These are phyloP conservation scores for Sebastes trivittatus DNA, from an alignment of 2,797 vertebrate genomes.

Conservation along the genomic window DNA sequence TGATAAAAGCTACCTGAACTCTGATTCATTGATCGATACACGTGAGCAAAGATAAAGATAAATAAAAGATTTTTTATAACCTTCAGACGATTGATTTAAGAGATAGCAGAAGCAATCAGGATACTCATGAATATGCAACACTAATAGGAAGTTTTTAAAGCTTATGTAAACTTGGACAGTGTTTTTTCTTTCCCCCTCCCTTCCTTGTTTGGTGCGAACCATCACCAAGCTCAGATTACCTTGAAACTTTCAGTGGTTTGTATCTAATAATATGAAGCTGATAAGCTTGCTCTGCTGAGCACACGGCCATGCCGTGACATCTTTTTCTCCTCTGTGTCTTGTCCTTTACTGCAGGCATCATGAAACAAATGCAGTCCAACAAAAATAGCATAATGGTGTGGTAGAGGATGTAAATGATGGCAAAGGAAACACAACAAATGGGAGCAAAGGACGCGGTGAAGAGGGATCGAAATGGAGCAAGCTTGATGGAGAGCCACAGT, in stretches of 20 bases:
- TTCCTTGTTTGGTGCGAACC: constrained; percentile 25
- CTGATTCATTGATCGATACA: constrained; percentile 56
- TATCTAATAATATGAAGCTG: constrained; percentile 35
- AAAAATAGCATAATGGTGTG: background rate
- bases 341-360: constrained; percentile 16
- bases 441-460: background rate
- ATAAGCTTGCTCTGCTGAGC: constrained; percentile 22
- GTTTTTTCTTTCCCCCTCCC: background rate
- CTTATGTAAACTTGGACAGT: constrained; percentile 28
- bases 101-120: constrained; percentile 50
- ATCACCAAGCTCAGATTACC: constrained; percentile 43
- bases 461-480: background rate
- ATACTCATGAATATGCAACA: constrained; percentile 58
- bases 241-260: constrained; percentile 46
- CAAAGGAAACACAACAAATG: constrained; percentile 17
- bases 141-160: constrained; percentile 46
- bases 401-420: constrained; percentile 5
- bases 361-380: constrained; percentile 3
- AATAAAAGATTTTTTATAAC: constrained; percentile 53
- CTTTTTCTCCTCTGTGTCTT: constrained; percentile 9
- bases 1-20: constrained; percentile 67
- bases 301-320: background rate
- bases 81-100: constrained; percentile 54
- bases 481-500: constrained; percentile 22
- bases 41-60: constrained; percentile 62